Conservation (phyloP, 2,113 vertebrate species). For the Sigmodon hispidus region DNA sequence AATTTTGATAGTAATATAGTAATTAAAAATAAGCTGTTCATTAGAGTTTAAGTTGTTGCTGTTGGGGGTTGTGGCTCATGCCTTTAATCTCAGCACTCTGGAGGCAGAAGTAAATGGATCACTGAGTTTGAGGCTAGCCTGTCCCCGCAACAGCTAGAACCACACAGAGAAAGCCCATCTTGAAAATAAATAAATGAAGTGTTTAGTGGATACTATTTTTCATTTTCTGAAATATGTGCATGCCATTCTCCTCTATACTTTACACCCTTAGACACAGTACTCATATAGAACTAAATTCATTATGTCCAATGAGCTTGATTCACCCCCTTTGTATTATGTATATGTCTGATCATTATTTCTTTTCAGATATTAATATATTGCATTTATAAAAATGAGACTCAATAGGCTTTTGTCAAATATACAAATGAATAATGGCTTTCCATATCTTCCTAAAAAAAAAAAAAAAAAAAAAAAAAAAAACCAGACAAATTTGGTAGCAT, state of each 20-base stretch:
- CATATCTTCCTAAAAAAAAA: neutral
- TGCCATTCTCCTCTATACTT: neutral
- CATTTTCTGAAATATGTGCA: neutral
- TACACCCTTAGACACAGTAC: neutral
- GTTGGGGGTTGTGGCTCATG: too few relatives aligned
- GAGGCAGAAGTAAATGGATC: neutral
- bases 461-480: neutral
- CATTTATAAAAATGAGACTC: neutral
- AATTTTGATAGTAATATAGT: conserved; percentile 5
- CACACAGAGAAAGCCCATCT: neutral
- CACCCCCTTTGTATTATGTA: neutral
- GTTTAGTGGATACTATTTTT: neutral
- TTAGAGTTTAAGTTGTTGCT: neutral
- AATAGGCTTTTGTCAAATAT: neutral
- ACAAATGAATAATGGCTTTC: neutral
- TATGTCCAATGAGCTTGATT: neutral
- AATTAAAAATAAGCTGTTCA: neutral
- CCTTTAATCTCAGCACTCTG: neutral
- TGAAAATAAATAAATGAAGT: neutral
- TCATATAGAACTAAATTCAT: neutral
- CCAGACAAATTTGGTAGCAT: neutral
- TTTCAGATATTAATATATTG: neutral
- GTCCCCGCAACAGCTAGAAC: neutral
- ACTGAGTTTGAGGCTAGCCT: neutral
- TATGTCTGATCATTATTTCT: conserved; percentile 23